Evolutionary conservation across 2,888 invertebrate species (phyloP).

Genomic region (Chelonus formosanus): DNA sequence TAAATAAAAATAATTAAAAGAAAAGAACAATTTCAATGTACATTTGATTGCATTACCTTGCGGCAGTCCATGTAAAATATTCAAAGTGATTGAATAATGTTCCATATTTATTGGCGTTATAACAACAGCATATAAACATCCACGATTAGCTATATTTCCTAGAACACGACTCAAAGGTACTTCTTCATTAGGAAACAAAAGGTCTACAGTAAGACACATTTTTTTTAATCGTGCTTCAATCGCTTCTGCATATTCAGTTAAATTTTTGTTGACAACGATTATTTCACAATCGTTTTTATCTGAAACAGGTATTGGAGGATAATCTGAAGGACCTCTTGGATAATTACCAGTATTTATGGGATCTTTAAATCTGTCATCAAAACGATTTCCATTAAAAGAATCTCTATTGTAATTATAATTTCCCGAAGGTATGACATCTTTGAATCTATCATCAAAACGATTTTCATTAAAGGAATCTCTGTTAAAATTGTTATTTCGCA

Average conservation of each 20-base stretch:
- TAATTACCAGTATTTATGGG: conserved; percentile 27
- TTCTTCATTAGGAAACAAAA: conserved; percentile 91
- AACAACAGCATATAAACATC: conserved; percentile 88
- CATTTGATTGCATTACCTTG: conserved; percentile 72
- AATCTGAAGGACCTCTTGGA: conserved; percentile 38
- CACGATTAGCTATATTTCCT: conserved; percentile 88
- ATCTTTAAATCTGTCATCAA: conserved; percentile 53
- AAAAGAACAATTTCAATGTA: not conserved
- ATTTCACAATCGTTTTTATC: conserved; percentile 91
- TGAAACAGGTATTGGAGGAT: conserved; percentile 47
- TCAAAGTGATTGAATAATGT: conserved; percentile 86
- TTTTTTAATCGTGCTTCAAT: conserved; percentile 84
- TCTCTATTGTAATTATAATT: conserved; percentile 40
- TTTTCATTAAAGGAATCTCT: conserved; percentile 56
- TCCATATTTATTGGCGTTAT: conserved; percentile 87
- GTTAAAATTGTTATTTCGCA: not conserved
- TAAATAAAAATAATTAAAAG: not conserved
- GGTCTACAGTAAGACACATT: conserved; percentile 81
- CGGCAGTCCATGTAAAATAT: conserved; percentile 89
- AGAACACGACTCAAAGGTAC: conserved; percentile 81
- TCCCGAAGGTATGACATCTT: conserved; percentile 38
- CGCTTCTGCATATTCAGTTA: conserved; percentile 88
- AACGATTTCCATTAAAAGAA: conserved; percentile 56
- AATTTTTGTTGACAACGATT: conserved; percentile 81
- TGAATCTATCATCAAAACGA: conserved; percentile 55